A percentile compares a stretch with the other conserved stretches of the same genome.
Conservation (phyloP, 2,888 invertebrate genomes). For the Linnaemya tessellans region DNA sequence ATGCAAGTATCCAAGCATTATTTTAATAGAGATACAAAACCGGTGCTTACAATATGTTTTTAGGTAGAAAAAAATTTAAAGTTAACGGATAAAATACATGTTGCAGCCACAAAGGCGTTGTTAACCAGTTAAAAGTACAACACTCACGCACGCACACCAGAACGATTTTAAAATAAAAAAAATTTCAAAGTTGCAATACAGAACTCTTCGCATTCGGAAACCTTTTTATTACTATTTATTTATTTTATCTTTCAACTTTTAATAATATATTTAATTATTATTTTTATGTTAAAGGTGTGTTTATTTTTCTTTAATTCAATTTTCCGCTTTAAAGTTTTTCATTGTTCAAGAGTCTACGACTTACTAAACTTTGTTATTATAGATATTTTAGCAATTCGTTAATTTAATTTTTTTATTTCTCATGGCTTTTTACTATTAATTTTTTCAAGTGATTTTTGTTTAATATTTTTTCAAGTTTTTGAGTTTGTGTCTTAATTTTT, state of each 20-base stretch:
- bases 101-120: conserved; percentile 38
- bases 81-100: conserved; percentile 8
- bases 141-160: conserved; percentile 1
- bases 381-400: conserved; percentile 60
- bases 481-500: conserved; percentile 70
- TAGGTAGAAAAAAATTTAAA: background rate
- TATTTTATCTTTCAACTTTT: background rate
- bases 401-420: conserved; percentile 57
- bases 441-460: conserved; percentile 55
- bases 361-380: conserved; percentile 63
- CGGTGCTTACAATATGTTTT: background rate
- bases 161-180: background rate
- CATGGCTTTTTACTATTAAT: conserved; percentile 43
- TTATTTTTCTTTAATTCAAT: conserved; percentile 21
- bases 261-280: too few relatives aligned
- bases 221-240: conserved; percentile 7
- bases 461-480: conserved; percentile 34
- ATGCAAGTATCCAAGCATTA: background rate
- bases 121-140: conserved; percentile 25
- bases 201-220: background rate
- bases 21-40: background rate
- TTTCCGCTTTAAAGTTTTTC: conserved; percentile 62
- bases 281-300: conserved; percentile 2
- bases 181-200: background rate
- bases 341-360: conserved; percentile 60